Evolutionary conservation across 2,797 vertebrate genomes (phyloP), one percentile per base, ranked within the genome.

Genomic region (Premnoplex brunnescens): DNA sequence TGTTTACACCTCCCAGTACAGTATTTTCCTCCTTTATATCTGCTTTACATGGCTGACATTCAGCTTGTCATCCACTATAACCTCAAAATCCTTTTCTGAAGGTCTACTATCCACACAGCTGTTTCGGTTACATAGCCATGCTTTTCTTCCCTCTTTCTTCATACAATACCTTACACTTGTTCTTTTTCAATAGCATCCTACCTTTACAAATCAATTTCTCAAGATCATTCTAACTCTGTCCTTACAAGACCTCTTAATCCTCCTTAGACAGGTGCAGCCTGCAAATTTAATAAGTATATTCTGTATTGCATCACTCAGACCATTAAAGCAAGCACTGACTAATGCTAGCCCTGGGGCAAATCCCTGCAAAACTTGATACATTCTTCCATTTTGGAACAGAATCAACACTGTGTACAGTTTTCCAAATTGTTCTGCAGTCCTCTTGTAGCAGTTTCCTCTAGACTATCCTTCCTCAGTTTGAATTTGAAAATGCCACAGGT

Each of bases 221-320:
- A 78, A 68, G 48, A 88, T 77, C 28, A 80, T 63, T 90, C 15
- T 82, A 88, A 91, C 62, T 88, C 44, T 75, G 34, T 86, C 86
- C 89, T 86, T 92, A 77, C 20, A 72, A 89, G 21, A 89, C 69
- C 37, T 91, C 72, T 68, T 85, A 88, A 85, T 85, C 73, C 79
- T 80, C 59, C 88, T 74, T 55, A 91, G 51, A 92, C 23, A 88
- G 74, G 78, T 54, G 30, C 26, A 74, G 55, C 15, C 63, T 80
- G 48, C 36, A 91, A 83, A 96, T 93, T 88, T 88, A 82, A 4
- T 91, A 94, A 71, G 34, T 75, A 76, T 94, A 88, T 88, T 95
- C 68, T 88, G 52, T 85, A 89, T 89, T 95, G 44, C 72, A 91
- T 80, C 85, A 89, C 44, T 44, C 48, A 56, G 60, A 82, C n/a